phyloP scores from a whole-genome alignment of 2,113 vertebrate species.

The Eublepharis macularius region DNA sequence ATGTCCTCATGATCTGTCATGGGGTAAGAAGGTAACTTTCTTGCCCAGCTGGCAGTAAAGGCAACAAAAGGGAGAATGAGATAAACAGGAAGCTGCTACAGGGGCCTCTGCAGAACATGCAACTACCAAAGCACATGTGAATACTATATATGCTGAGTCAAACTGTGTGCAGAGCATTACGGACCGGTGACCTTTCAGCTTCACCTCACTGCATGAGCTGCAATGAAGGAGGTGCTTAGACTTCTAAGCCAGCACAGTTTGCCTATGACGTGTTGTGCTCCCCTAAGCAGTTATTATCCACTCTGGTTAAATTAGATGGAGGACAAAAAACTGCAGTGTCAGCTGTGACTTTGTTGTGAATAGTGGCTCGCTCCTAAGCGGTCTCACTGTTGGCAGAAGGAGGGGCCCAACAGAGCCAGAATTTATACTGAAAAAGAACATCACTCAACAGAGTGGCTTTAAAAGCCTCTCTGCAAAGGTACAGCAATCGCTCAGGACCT shows the following conservation, averaged over 20 bases:
- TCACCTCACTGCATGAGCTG: not conserved
- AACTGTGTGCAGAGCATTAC: not conserved
- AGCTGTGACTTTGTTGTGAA: not conserved
- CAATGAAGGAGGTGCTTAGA: not conserved
- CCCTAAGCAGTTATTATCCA: not conserved
- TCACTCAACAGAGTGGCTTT: not conserved
- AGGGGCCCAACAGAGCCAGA: not conserved
- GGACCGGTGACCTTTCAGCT: not conserved
- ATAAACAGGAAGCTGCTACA: not conserved
- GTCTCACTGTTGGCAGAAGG: constrained; percentile 7
- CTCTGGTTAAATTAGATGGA: not conserved
- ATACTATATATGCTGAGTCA: not conserved
- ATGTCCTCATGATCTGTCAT: not conserved
- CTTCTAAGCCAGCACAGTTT: not conserved
- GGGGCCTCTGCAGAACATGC: too few species aligned
- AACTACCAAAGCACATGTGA: not conserved
- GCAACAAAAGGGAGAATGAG: not conserved
- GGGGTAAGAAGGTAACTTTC: not conserved
- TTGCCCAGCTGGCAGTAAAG: not conserved
- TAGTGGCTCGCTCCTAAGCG: not conserved
- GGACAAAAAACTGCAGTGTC: not conserved
- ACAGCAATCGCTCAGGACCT: not conserved
- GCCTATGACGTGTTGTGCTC: not conserved
- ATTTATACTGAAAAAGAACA: not conserved
- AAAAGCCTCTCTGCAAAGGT: constrained; percentile 6